Percentiles rank a stretch among this genome's conserved stretches.
Conservation (phyloP, 2,888 invertebrate species). For the Desoria tigrina region DNA sequence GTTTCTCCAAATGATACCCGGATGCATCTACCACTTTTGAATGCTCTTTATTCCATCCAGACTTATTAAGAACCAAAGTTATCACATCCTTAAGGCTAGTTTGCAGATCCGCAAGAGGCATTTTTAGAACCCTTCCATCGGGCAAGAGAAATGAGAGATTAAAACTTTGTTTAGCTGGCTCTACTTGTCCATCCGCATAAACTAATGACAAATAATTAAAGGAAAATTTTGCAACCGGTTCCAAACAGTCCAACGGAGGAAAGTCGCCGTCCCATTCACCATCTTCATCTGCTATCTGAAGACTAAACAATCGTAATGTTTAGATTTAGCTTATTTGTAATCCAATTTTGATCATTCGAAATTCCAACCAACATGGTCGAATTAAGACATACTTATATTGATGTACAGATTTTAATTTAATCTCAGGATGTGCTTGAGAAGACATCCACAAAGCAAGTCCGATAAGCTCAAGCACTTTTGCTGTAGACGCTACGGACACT, state of each 20-base stretch:
- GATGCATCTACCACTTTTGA: constrained; percentile 16
- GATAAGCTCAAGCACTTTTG: constrained; percentile 86
- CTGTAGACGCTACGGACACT: constrained; percentile 76
- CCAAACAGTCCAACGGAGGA: constrained; percentile 82
- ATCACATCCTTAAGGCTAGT: constrained; percentile 45
- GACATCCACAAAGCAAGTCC: constrained; percentile 87
- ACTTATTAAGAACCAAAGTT: constrained; percentile 38
- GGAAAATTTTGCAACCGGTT: constrained; percentile 89
- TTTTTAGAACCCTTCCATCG: constrained; percentile 39
- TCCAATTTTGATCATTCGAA: too few species aligned
- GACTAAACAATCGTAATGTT: constrained; percentile 64
- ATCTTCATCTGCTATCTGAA: constrained; percentile 94
- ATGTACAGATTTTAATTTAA: constrained; percentile 29
- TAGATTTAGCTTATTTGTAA: background rate
- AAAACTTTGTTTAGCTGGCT: constrained; percentile 19
- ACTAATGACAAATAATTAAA: constrained; percentile 86
- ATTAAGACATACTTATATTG: constrained; percentile 30
- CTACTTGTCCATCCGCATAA: constrained; percentile 29
- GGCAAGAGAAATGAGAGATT: constrained; percentile 49
- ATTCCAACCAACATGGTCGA: background rate
- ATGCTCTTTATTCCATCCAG: constrained; percentile 44
- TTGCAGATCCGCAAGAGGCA: constrained; percentile 30
- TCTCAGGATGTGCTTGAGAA: constrained; percentile 57
- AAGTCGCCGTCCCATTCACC: constrained; percentile 93
- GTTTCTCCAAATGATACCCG: constrained; percentile 51